Conservation (phyloP, 1,140 invertebrate genomes). For the Odontomachus brunneus region DNA sequence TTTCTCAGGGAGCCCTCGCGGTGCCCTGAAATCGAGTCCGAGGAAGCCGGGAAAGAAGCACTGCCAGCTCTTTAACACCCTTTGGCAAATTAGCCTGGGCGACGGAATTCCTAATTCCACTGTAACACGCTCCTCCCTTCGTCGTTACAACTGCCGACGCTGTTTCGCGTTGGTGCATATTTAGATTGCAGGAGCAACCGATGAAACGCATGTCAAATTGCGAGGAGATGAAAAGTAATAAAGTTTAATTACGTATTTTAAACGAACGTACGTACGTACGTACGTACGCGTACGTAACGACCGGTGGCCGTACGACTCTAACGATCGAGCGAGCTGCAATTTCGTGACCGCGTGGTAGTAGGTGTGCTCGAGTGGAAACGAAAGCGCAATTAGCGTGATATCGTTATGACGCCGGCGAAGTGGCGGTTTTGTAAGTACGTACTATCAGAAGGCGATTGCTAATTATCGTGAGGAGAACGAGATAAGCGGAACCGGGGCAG, state of each 20-base stretch:
- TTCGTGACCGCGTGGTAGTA: conserved; percentile 16
- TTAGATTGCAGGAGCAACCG: too few relatives aligned
- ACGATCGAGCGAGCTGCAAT: conserved; percentile 28
- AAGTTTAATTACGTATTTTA: not conserved
- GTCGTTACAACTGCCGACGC: not conserved
- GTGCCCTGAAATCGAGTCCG: conserved; percentile 50
- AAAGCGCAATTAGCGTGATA: conserved; percentile 57
- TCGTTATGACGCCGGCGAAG: conserved; percentile 53
- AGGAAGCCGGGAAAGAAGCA: conserved; percentile 36
- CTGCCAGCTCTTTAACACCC: conserved; percentile 30
- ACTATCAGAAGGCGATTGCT: conserved; percentile 48
- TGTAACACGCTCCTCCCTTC: not conserved
- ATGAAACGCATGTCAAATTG: not conserved
- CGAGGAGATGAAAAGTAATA: not conserved
- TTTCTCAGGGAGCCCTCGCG: not conserved
- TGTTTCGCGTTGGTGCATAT: not conserved
- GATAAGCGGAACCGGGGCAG: conserved; percentile 28
- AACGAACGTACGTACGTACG: not conserved
- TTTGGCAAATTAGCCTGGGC: conserved; percentile 39
- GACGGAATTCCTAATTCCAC: conserved; percentile 38
- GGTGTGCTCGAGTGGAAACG: conserved; percentile 42
- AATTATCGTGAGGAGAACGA: conserved; percentile 47
- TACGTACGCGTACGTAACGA: not conserved
- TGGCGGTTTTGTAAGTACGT: conserved; percentile 54
- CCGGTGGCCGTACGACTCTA: conserved; percentile 4